phyloP scores from a whole-genome alignment of 2,113 vertebrate genomes.

The Ceratotherium simum region DNA sequence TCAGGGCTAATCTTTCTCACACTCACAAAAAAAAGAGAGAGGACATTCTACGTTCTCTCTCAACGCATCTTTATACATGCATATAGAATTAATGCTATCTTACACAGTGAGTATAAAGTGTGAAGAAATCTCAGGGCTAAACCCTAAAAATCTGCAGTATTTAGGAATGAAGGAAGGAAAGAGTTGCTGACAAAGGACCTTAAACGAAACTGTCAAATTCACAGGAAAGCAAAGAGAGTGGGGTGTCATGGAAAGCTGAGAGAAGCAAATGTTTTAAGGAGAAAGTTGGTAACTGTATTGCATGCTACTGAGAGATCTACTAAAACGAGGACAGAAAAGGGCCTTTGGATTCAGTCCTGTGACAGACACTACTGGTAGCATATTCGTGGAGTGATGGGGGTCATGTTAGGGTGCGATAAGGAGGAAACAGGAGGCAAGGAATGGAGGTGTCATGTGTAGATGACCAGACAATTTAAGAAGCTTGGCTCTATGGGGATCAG shows the following conservation, averaged over 20 bases:
- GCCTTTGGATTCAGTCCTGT: neutral
- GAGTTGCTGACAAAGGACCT: neutral
- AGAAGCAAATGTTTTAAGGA: neutral
- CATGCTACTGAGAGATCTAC: neutral
- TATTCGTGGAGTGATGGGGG: too few relatives aligned
- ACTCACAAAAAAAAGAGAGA: too few relatives aligned
- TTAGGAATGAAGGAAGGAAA: neutral
- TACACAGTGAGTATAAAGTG: neutral
- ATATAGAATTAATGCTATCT: neutral
- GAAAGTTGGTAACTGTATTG: neutral
- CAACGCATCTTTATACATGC: neutral
- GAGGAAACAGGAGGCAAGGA: neutral
- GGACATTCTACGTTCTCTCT: neutral
- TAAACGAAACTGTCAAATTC: neutral
- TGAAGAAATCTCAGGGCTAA: neutral
- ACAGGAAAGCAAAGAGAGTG: neutral
- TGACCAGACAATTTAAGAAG: neutral
- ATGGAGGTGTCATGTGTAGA: neutral
- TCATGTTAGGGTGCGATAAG: too few relatives aligned
- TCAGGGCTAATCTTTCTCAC: too few relatives aligned
- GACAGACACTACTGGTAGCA: neutral
- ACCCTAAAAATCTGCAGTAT: neutral
- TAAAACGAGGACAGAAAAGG: neutral
- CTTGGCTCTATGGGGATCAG: fast-evolving
- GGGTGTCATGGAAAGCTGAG: too few relatives aligned